These are phyloP conservation scores for Lepidothrix coronata DNA, from an alignment of 2,113 vertebrate species.

Conservation along the genomic window DNA sequence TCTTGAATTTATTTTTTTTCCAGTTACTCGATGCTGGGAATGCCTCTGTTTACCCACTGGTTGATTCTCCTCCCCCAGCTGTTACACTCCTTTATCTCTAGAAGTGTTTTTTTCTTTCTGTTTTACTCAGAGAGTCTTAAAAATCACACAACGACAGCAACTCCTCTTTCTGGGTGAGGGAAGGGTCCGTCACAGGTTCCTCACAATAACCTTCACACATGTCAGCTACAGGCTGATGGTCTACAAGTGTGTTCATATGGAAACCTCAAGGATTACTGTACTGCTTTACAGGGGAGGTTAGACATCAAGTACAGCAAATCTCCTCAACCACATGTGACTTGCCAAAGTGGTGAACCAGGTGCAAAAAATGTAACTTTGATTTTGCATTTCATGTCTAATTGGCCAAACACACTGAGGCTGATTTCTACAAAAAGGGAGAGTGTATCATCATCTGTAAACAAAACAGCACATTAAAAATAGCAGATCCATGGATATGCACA, in stretches of 20 bases:
- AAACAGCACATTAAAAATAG: not conserved
- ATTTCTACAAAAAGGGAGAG: not conserved
- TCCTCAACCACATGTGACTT: not conserved
- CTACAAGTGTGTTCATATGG: not conserved
- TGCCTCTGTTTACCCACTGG: not conserved
- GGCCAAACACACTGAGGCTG: not conserved
- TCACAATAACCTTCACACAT: not conserved
- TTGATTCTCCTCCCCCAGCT: not conserved
- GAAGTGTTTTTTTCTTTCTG: not conserved
- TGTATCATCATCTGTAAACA: not conserved
- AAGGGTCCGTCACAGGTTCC: not conserved
- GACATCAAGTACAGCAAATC: not conserved
- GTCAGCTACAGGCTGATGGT: not conserved
- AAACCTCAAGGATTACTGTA: not conserved
- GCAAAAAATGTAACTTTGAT: not conserved
- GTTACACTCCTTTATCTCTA: not conserved
- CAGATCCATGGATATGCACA: not conserved
- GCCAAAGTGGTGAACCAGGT: not conserved
- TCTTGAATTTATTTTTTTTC: not conserved
- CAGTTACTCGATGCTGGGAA: not conserved
- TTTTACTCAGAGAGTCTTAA: not conserved
- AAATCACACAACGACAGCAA: not conserved
- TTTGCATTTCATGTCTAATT: not conserved
- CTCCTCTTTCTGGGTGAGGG: not conserved
- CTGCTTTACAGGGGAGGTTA: not conserved